phyloP scores from a whole-genome alignment of 2,888 invertebrate species.

The Gandaritis pyraliata region DNA sequence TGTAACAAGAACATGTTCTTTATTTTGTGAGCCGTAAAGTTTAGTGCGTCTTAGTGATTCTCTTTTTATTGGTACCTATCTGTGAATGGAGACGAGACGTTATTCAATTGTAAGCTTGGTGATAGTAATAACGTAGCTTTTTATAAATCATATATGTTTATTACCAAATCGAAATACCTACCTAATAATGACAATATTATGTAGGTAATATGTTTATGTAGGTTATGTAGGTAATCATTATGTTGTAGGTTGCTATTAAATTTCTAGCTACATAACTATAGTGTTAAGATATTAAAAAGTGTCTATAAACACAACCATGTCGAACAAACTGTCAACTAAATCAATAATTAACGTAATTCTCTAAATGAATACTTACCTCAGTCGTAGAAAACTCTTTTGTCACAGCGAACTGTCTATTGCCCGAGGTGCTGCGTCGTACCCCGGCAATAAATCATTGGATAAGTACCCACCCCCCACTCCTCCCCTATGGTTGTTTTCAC shows the following conservation, averaged over 20 bases:
- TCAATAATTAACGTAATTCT: conserved; percentile 22
- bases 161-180: too few species aligned
- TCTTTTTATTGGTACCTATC: conserved; percentile 20
- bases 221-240: too few species aligned
- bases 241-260: background rate
- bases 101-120: conserved; percentile 10
- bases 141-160: too few species aligned
- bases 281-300: too few species aligned
- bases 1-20: conserved; percentile 72
- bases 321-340: conserved; percentile 9
- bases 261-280: too few species aligned
- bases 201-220: too few species aligned
- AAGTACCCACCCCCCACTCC: conserved; percentile 31
- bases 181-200: too few species aligned
- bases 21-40: conserved; percentile 44
- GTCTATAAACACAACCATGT: background rate
- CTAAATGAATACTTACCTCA: conserved; percentile 15
- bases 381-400: conserved; percentile 35
- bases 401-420: conserved; percentile 38
- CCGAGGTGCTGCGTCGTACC: conserved; percentile 42
- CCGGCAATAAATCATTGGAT: conserved; percentile 59
- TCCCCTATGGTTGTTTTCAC: background rate
- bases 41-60: conserved; percentile 23
- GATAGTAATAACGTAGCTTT: too few species aligned
- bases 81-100: conserved; percentile 5